A percentile compares a stretch with the other conserved stretches of the same genome.
These are phyloP conservation scores for Salminus brasiliensis DNA, from an alignment of 2,113 vertebrate genomes.

Conservation along the genomic window DNA sequence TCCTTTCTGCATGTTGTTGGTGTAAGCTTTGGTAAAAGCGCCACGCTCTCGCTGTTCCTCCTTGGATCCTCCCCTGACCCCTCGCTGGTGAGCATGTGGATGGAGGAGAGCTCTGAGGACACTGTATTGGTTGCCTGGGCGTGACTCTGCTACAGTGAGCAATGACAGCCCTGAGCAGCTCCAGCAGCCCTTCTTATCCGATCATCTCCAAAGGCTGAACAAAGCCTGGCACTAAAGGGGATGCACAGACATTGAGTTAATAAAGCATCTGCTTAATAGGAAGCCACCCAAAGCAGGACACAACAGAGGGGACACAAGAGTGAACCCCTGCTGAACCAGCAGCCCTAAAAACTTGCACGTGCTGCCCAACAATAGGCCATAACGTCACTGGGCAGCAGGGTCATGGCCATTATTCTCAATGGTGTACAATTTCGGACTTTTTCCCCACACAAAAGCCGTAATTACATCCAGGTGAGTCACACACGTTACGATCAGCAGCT, in stretches of 20 bases:
- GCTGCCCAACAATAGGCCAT: conserved; percentile 42
- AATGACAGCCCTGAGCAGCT: conserved; percentile 23
- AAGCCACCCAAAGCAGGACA: not conserved
- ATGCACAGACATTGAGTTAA: conserved; percentile 32
- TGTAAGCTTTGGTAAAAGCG: not conserved
- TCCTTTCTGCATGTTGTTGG: conserved; percentile 15
- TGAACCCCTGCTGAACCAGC: not conserved
- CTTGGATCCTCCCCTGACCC: conserved; percentile 38
- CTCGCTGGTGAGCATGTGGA: conserved; percentile 57
- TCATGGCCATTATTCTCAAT: not conserved
- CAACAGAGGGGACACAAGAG: conserved; percentile 24
- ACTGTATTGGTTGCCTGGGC: conserved; percentile 67
- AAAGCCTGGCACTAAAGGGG: conserved; percentile 46
- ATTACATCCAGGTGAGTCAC: conserved; percentile 69
- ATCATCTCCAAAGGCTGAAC: conserved; percentile 31
- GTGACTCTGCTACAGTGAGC: conserved; percentile 70
- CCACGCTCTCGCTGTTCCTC: not conserved
- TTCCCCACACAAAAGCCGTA: not conserved
- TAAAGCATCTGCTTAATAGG: not conserved
- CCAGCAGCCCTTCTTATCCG: conserved; percentile 37
- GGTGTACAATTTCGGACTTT: not conserved
- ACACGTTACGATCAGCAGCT: conserved; percentile 58
- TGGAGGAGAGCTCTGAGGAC: conserved; percentile 59
- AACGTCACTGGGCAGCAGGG: conserved; percentile 17
- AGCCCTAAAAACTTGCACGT: conserved; percentile 30